Evolutionary conservation across 2,888 invertebrate genomes (phyloP).

Genomic region (Incurvaria masculella): DNA sequence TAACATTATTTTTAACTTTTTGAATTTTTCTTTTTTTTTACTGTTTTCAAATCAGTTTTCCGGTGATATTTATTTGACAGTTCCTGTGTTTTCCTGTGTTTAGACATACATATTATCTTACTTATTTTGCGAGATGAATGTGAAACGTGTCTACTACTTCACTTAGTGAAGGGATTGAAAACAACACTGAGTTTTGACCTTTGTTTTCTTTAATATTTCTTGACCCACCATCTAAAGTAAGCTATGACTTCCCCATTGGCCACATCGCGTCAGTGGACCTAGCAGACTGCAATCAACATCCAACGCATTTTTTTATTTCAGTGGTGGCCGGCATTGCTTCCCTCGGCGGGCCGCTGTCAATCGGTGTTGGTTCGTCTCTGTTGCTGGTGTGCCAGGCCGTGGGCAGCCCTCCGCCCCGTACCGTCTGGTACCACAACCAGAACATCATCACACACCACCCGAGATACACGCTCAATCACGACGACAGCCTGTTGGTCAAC

Average conservation of each 20-base stretch:
- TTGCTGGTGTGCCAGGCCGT: conserved; percentile 42
- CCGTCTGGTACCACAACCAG: conserved; percentile 52
- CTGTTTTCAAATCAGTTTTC: no score
- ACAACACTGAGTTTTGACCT: no score
- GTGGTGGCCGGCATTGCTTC: conserved; percentile 64
- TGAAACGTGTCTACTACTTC: no score
- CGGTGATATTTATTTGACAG: no score
- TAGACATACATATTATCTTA: no score
- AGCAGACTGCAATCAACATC: neutral
- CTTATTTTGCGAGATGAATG: no score
- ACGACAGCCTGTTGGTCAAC: conserved; percentile 45
- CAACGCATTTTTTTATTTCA: conserved; percentile 21
- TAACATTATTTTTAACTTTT: no score
- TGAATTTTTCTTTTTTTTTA: no score
- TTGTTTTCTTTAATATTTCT: no score
- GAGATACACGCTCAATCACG: conserved; percentile 41
- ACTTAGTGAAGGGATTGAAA: no score
- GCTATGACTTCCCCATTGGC: neutral
- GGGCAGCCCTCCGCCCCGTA: conserved; percentile 46
- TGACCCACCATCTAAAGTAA: neutral
- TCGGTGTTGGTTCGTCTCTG: conserved; percentile 40
- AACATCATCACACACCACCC: conserved; percentile 52
- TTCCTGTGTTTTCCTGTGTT: no score
- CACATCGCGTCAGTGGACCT: neutral
- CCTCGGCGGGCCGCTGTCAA: conserved; percentile 50